A percentile compares a stretch with the other conserved stretches of the same genome.
phyloP scores from a whole-genome alignment of 2,888 invertebrate genomes.

The Sipha maydis region DNA sequence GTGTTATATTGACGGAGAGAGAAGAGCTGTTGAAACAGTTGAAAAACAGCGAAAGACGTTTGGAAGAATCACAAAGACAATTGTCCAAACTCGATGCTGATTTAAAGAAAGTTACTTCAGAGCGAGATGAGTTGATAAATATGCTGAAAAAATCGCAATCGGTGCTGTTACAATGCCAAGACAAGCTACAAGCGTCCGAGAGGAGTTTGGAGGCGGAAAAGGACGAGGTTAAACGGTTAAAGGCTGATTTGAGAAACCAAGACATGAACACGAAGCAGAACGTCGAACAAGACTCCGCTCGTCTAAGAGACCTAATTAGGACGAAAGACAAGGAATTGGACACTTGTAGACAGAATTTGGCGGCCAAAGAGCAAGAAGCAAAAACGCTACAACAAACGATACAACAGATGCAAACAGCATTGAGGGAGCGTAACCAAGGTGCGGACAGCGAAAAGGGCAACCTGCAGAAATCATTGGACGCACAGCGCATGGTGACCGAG shows the following conservation, averaged over 20 bases:
- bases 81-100: conserved; percentile 86
- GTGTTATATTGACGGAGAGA: conserved; percentile 49
- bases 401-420: conserved; percentile 66
- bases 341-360: conserved; percentile 67
- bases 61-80: conserved; percentile 84
- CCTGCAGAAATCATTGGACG: conserved; percentile 76
- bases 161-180: conserved; percentile 92
- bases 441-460: conserved; percentile 78
- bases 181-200: conserved; percentile 86
- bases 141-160: conserved; percentile 93
- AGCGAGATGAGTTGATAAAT: conserved; percentile 86
- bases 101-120: conserved; percentile 84
- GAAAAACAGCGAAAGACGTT: conserved; percentile 64
- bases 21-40: conserved; percentile 62
- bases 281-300: conserved; percentile 54
- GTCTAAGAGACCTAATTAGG: conserved; percentile 67
- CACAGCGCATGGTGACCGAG: conserved; percentile 64
- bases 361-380: conserved; percentile 70
- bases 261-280: conserved; percentile 64
- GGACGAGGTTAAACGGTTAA: conserved; percentile 81
- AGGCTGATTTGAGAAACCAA: conserved; percentile 67
- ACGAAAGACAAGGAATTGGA: conserved; percentile 67
- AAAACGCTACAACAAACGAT: conserved; percentile 66
- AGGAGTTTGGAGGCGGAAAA: conserved; percentile 83
- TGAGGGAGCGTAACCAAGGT: conserved; percentile 70